Evolutionary conservation across 53 echinoderm and acorn worm genomes (phyloP).

Genomic region (Echinometra lucunter): DNA sequence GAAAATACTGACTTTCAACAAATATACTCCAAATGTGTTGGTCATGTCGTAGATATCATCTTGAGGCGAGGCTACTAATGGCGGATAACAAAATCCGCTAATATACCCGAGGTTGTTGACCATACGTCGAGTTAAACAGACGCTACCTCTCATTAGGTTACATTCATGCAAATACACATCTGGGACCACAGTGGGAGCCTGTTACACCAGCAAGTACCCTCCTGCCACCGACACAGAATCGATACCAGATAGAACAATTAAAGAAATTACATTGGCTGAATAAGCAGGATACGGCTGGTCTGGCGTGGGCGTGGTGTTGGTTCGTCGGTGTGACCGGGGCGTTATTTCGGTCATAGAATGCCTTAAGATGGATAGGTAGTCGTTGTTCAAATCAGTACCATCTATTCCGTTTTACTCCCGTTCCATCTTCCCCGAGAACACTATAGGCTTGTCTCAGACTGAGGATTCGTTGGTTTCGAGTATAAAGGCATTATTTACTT

Average conservation of each 20-base stretch:
- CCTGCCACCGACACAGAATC: too few species aligned
- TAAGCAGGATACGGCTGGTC: too few species aligned
- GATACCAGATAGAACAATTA: too few species aligned
- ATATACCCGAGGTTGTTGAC: background rate
- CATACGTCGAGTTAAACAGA: background rate
- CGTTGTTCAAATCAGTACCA: background rate
- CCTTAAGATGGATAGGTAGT: background rate
- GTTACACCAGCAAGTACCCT: background rate
- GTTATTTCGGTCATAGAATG: background rate
- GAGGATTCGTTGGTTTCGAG: background rate
- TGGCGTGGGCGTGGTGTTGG: too few species aligned
- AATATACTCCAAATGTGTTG: background rate
- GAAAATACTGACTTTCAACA: background rate
- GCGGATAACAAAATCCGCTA: background rate
- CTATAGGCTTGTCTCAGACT: background rate
- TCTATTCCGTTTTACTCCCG: background rate
- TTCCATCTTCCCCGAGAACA: background rate
- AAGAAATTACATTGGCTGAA: too few species aligned
- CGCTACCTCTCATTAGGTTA: background rate
- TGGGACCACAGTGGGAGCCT: background rate
- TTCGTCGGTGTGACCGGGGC: too few species aligned
- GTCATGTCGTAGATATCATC: background rate
- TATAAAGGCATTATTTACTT: background rate
- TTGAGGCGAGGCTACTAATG: background rate
- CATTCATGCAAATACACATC: background rate